Conservation (phyloP, 2,888 invertebrate genomes). For the Limenitis camilla region DNA sequence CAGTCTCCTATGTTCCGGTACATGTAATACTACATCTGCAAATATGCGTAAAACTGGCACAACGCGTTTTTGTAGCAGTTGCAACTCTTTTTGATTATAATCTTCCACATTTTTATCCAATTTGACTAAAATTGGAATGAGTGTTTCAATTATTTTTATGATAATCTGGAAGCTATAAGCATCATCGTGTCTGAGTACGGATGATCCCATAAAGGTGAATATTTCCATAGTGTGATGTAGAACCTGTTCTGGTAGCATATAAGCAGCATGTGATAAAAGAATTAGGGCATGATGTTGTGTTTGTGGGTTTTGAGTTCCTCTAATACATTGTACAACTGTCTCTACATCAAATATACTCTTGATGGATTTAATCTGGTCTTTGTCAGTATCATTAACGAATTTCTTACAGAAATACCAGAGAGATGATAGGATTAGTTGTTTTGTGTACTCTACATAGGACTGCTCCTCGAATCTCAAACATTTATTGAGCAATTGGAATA, state of each 20-base stretch:
- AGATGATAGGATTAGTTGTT: slow-evolving; percentile 87
- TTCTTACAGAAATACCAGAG: slow-evolving; percentile 82
- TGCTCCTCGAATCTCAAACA: slow-evolving; percentile 89
- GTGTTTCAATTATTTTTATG: slow-evolving; percentile 88
- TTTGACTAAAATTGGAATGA: slow-evolving; percentile 88
- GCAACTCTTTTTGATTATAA: slow-evolving; percentile 47
- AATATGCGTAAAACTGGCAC: slow-evolving; percentile 89
- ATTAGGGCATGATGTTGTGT: slow-evolving; percentile 95
- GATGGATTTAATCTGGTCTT: slow-evolving; percentile 55
- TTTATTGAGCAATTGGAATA: slow-evolving; percentile 86
- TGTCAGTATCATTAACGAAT: slow-evolving; percentile 58
- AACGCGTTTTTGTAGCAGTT: slow-evolving; percentile 62
- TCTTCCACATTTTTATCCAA: slow-evolving; percentile 53
- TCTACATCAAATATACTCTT: slow-evolving; percentile 80
- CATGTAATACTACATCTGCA: slow-evolving; percentile 91
- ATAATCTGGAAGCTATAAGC: slow-evolving; percentile 96
- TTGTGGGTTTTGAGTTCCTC: slow-evolving; percentile 94
- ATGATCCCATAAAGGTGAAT: slow-evolving; percentile 98
- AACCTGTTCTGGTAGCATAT: slow-evolving; percentile 86
- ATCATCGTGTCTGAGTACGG: slow-evolving; percentile 93
- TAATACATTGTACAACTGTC: slow-evolving; percentile 88
- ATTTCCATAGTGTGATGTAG: slow-evolving; percentile 96
- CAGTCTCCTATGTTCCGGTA: slow-evolving; percentile 92
- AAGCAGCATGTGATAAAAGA: slow-evolving; percentile 85
- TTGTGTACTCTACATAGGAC: slow-evolving; percentile 88